phyloP scores from a whole-genome alignment of 92 coral and sea anemone species.

The Pocillopora meandrina region DNA sequence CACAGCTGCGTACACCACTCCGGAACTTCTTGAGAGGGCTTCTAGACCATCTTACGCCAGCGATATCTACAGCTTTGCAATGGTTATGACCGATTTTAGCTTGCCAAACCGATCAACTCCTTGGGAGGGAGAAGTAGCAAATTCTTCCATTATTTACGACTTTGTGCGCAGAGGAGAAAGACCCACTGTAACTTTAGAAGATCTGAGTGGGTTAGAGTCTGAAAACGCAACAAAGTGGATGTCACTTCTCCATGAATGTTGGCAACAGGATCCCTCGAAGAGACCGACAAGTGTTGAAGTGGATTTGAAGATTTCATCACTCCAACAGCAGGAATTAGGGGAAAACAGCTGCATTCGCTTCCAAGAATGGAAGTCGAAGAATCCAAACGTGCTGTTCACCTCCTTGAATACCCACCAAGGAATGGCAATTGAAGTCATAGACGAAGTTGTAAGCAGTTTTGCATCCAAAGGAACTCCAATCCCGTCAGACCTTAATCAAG shows the following conservation, averaged over 20 bases:
- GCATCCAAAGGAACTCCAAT: constrained; percentile 4
- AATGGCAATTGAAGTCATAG: constrained; percentile 40
- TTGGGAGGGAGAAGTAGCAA: constrained; percentile 54
- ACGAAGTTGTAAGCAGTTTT: constrained; percentile 38
- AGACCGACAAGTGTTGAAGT: not conserved
- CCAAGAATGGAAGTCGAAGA: constrained; percentile 28
- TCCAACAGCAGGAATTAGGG: not conserved
- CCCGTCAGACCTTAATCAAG: constrained; percentile 14
- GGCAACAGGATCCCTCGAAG: constrained; percentile 27
- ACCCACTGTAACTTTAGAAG: constrained; percentile 23
- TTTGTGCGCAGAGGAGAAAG: constrained; percentile 34
- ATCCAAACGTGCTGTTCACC: constrained; percentile 5
- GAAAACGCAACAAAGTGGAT: constrained; percentile 34
- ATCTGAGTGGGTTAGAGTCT: constrained; percentile 16
- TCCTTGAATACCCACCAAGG: constrained; percentile 40
- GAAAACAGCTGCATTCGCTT: constrained; percentile 7
- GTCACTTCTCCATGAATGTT: constrained; percentile 26
- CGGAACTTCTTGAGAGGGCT: constrained; percentile 41
- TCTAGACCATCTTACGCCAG: constrained; percentile 29
- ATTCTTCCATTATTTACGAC: constrained; percentile 41
- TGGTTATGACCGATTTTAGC: constrained; percentile 46
- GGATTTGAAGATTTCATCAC: not conserved
- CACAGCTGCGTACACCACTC: constrained; percentile 49
- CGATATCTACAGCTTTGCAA: constrained; percentile 41
- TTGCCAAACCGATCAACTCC: constrained; percentile 53